A percentile compares a stretch with the other conserved stretches of the same genome.
phyloP scores from a whole-genome alignment of 1,140 invertebrate species.

The Aricia agestis region DNA sequence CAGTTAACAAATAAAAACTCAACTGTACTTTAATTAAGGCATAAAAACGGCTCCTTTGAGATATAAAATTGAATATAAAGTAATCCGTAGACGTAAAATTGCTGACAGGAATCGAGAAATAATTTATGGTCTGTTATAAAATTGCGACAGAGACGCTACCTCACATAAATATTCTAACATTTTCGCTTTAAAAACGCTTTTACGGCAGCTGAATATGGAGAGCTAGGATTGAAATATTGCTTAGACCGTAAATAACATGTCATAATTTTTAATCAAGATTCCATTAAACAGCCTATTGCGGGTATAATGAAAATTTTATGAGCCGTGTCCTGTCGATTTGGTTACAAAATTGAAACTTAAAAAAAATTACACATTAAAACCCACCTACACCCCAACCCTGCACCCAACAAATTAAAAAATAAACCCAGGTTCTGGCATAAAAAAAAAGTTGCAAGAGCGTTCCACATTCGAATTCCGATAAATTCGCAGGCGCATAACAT shows the following conservation, averaged over 20 bases:
- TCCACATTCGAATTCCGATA: conserved; percentile 5
- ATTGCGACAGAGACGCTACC: conserved; percentile 2
- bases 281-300: background rate
- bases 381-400: too few species aligned
- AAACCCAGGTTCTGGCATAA: background rate
- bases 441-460: background rate
- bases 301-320: background rate
- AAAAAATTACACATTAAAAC: too few species aligned
- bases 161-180: conserved; percentile 23
- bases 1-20: background rate
- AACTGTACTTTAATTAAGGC: background rate
- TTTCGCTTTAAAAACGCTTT: background rate
- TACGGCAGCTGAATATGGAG: conserved; percentile 8
- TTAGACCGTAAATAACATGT: background rate
- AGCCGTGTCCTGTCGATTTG: background rate
- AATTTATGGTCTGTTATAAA: conserved; percentile 1
- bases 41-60: background rate
- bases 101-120: background rate
- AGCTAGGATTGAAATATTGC: conserved; percentile 7
- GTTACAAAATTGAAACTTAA: background rate
- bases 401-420: too few species aligned
- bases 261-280: background rate
- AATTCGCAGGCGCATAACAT: conserved; percentile 5
- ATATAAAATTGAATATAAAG: background rate
- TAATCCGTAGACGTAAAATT: background rate